phyloP scores from a whole-genome alignment of 2,888 invertebrate genomes.

The Athalia rosae region DNA sequence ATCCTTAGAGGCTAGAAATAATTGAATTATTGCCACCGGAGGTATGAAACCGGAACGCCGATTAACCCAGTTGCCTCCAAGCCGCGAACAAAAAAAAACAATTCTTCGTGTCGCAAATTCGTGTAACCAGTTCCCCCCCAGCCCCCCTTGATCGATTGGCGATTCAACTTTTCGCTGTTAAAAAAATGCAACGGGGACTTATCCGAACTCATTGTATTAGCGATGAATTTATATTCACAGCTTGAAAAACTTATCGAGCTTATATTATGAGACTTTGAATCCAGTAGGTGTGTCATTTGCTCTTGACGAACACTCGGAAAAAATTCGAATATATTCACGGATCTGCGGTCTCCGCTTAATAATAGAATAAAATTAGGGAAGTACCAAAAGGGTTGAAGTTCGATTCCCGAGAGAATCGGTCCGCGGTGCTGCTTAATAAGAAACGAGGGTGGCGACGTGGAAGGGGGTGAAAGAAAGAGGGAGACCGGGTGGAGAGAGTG shows the following conservation, averaged over 20 bases:
- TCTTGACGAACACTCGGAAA: conserved; percentile 26
- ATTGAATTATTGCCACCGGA: conserved; percentile 37
- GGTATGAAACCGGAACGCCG: conserved; percentile 23
- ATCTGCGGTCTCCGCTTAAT: conserved; percentile 55
- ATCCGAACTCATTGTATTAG: not conserved
- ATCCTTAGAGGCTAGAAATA: conserved; percentile 39
- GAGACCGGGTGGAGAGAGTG: conserved; percentile 51
- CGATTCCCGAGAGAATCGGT: conserved; percentile 60
- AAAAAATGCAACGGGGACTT: not conserved
- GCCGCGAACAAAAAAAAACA: too few relatives aligned
- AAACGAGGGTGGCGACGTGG: conserved; percentile 56
- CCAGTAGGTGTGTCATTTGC: conserved; percentile 37
- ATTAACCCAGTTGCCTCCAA: too few relatives aligned
- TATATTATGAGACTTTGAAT: conserved; percentile 4
- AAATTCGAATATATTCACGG: conserved; percentile 43
- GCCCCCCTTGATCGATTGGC: too few relatives aligned
- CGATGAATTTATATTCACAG: not conserved
- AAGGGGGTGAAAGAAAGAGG: conserved; percentile 52
- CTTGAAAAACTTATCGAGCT: not conserved
- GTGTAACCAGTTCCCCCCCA: too few relatives aligned
- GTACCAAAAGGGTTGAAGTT: conserved; percentile 66
- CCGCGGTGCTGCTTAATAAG: conserved; percentile 64
- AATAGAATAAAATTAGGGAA: conserved; percentile 61
- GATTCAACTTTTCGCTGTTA: not conserved
- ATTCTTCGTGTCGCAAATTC: too few relatives aligned